Conservation (phyloP, 2,113 vertebrate species). For the Hylia prasina region DNA sequence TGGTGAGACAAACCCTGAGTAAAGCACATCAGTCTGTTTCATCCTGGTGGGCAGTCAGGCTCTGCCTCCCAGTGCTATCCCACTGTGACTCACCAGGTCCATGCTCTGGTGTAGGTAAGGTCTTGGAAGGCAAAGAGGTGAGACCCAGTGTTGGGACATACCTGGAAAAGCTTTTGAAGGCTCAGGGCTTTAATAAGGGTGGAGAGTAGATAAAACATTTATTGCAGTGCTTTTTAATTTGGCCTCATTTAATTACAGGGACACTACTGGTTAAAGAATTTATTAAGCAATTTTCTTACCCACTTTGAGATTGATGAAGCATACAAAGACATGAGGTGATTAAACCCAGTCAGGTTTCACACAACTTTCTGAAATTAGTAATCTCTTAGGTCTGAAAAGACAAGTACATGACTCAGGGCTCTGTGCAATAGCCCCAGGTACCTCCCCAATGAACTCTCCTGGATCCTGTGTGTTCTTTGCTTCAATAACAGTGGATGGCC, state of each 20-base stretch:
- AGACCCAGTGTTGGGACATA: not conserved
- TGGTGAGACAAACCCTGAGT: not conserved
- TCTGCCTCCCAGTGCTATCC: not conserved
- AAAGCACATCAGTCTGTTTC: not conserved
- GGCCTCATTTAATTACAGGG: not conserved
- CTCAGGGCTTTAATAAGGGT: not conserved
- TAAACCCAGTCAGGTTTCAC: not conserved
- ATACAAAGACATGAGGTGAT: not conserved
- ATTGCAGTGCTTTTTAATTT: not conserved
- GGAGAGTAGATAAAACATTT: not conserved
- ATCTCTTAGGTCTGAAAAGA: not conserved
- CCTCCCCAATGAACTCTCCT: not conserved
- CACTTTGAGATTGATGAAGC: not conserved
- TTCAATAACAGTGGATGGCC: not conserved
- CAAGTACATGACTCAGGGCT: not conserved
- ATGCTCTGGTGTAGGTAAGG: not conserved
- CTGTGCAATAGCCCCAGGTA: not conserved
- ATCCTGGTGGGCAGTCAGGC: not conserved
- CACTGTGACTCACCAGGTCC: not conserved
- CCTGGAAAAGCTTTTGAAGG: not conserved
- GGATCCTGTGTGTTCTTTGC: not conserved
- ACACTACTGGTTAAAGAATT: not conserved
- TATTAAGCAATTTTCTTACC: slow-evolving; percentile 22
- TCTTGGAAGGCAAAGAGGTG: not conserved
- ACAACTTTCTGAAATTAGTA: not conserved